Evolutionary conservation across 2,113 vertebrate species (phyloP).

Genomic region (Xenopus borealis): DNA sequence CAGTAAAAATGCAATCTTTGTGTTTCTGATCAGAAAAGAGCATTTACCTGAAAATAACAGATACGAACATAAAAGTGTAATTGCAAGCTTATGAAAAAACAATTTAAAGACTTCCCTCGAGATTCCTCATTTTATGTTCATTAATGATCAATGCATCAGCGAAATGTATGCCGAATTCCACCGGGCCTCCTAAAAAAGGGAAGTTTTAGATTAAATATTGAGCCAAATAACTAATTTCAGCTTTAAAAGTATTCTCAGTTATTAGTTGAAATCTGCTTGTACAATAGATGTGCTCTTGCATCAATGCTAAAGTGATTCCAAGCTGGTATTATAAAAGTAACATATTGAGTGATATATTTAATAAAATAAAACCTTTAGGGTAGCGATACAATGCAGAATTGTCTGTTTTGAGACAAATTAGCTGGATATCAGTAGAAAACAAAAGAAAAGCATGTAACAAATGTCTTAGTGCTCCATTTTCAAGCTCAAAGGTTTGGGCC

Average conservation of each 20-base stretch:
- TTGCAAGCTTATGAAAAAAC: not conserved
- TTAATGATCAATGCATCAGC: slow-evolving; percentile 69
- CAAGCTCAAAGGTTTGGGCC: too few species aligned
- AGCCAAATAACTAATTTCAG: slow-evolving; percentile 74
- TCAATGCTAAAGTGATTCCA: not conserved
- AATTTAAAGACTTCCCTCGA: slow-evolving; percentile 51
- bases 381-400: not conserved
- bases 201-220: slow-evolving; percentile 80
- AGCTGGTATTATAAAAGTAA: not conserved
- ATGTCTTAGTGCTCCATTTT: too few species aligned
- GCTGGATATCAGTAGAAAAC: too few species aligned
- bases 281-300: not conserved
- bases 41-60: slow-evolving; percentile 63
- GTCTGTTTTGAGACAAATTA: too few species aligned
- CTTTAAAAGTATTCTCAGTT: slow-evolving; percentile 69
- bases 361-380: not conserved
- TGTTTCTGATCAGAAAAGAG: slow-evolving; percentile 67
- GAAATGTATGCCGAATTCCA: slow-evolving; percentile 66
- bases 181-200: slow-evolving; percentile 68
- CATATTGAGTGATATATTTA: not conserved
- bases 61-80: too few species aligned
- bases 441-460: too few species aligned
- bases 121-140: slow-evolving; percentile 65
- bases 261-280: slow-evolving; percentile 50
- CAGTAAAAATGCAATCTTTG: slow-evolving; percentile 78